These are phyloP conservation scores for Monarcha castaneiventris DNA, from an alignment of 2,113 vertebrate genomes.

Conservation along the genomic window DNA sequence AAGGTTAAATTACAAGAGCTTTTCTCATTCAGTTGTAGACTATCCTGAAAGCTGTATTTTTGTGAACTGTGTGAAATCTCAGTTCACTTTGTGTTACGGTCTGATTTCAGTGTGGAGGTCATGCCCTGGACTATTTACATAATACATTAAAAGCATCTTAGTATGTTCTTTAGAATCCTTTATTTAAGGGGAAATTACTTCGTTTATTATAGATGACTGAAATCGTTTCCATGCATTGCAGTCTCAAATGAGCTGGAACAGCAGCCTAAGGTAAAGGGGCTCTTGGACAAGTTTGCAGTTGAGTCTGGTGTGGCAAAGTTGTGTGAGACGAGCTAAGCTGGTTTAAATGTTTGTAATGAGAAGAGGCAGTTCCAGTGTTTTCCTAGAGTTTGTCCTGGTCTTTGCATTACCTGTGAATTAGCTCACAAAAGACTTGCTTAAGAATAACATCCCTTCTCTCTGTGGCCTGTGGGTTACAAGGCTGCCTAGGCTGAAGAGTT, in stretches of 20 bases:
- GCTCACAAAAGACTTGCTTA: rapidly evolving
- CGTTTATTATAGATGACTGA: neutral
- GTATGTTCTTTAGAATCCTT: neutral
- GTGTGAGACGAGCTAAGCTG: neutral
- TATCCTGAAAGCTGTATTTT: neutral
- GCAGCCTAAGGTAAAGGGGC: neutral
- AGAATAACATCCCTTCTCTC: neutral
- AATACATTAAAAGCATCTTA: neutral
- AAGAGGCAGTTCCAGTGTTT: neutral
- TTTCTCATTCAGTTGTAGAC: neutral
- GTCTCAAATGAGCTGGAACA: neutral
- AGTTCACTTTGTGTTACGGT: neutral
- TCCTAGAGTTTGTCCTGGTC: neutral
- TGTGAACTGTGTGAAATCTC: neutral
- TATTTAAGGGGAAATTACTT: neutral
- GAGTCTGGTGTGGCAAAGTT: neutral
- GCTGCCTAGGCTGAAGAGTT: neutral
- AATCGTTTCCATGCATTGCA: neutral
- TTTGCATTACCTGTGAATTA: neutral
- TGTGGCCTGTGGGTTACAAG: neutral
- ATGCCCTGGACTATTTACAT: neutral
- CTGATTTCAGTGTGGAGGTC: neutral
- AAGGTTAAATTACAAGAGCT: neutral
- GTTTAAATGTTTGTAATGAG: neutral
- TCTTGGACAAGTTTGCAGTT: neutral